Evolutionary conservation across 2,888 invertebrate genomes (phyloP).

Genomic region (Dryadula phaetusa): DNA sequence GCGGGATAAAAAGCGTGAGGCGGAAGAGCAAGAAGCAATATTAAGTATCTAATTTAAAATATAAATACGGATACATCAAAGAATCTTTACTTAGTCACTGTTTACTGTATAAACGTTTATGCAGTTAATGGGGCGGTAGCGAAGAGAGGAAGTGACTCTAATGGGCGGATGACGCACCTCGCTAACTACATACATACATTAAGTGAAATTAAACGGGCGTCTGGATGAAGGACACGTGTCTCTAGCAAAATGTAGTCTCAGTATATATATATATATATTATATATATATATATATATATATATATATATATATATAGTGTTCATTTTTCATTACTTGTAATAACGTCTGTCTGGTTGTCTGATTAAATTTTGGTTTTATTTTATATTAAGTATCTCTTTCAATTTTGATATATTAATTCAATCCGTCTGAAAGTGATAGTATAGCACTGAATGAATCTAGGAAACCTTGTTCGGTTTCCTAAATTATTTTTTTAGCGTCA

Average conservation of each 20-base stretch:
- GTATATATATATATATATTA: neutral
- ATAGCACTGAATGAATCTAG: too few relatives aligned
- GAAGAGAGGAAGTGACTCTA: constrained; percentile 39
- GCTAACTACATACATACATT: constrained; percentile 44
- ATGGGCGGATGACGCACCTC: constrained; percentile 41
- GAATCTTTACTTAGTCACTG: constrained; percentile 21
- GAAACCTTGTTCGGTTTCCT: too few relatives aligned
- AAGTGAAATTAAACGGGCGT: constrained; percentile 12
- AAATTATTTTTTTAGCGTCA: too few relatives aligned
- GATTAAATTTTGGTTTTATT: too few relatives aligned
- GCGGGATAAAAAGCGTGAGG: too few relatives aligned
- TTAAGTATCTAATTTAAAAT: neutral
- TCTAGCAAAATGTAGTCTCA: neutral
- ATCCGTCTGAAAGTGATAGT: too few relatives aligned
- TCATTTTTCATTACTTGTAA: too few relatives aligned
- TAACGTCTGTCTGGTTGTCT: too few relatives aligned
- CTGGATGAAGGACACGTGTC: constrained; percentile 17
- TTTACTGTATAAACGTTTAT: constrained; percentile 35
- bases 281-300: neutral
- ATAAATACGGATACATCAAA: constrained; percentile 8
- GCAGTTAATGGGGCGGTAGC: constrained; percentile 38
- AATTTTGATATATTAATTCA: too few relatives aligned
- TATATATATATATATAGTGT: too few relatives aligned
- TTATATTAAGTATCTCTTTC: too few relatives aligned
- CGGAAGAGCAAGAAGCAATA: too few relatives aligned